Evolutionary conservation across 2,888 invertebrate species (phyloP), one percentile per base, ranked within the genome.

Genomic region (Bursaphelenchus okinawaensis): DNA sequence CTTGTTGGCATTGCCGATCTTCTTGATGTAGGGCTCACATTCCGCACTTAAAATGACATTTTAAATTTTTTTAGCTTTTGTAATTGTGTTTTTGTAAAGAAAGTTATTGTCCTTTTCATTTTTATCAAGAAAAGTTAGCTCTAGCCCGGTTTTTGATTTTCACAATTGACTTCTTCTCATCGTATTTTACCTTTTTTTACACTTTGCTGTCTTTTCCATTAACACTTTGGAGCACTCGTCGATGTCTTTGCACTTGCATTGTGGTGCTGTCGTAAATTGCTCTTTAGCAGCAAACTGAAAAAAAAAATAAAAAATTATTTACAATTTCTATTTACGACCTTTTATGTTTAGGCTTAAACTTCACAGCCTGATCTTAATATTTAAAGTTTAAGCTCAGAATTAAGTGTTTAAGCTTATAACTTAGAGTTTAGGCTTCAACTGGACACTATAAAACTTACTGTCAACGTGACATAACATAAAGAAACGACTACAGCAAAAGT

Each of bases 1-100:
- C 65, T 79, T 79, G n/a, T 51, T 63, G 0, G 69, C 57, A 52
- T 79, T 75, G 24, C 79, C 79, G 59, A 80, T 77, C 59, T 76
- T 73, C 52, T 71, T 71, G 9, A 79, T 63, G 56, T 73, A 69
- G 7, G 69, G 68, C 20, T 72, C 72, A 67, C 79, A 79, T 66
- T 76, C 69, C 4, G 70, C 64, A 40, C 78, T 78, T 22, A 9
- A 71, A 70, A 23, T n/a, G n/a, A n/a, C n/a, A n/a, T n/a, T n/a
- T n/a, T n/a, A n/a, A n/a, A n/a, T n/a, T 0, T 58, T 26, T 57
- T 67, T 55, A 55, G 16, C 12, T 12, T 9, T n/a, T n/a, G n/a
- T n/a, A n/a, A n/a, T n/a, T n/a, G n/a, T n/a, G n/a, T n/a, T n/a
- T n/a, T n/a, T 4, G 1, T 24, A 8, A 28, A n/a, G 24, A 22